These are phyloP conservation scores for Urocolius indicus DNA, from an alignment of 2,113 vertebrate species.

Conservation along the genomic window DNA sequence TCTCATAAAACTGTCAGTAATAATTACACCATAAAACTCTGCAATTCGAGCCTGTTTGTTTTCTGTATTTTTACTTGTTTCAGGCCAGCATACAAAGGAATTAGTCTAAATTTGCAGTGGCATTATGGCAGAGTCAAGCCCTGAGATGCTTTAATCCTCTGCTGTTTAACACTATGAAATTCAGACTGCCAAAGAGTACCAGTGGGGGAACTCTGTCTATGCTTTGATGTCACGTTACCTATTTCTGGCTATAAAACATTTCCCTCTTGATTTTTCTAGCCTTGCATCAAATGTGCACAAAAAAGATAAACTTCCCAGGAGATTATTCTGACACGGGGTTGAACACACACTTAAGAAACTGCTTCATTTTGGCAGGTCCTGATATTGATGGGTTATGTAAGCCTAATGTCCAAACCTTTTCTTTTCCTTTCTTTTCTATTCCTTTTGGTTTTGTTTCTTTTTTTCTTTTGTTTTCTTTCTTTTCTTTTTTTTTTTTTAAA, in stretches of 20 bases:
- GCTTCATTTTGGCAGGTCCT: conserved; percentile 59
- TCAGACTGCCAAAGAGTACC: conserved; percentile 72
- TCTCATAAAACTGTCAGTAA: neutral
- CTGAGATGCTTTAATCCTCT: conserved; percentile 62
- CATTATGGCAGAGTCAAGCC: conserved; percentile 46
- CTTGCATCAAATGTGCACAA: conserved; percentile 33
- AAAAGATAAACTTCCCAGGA: conserved; percentile 64
- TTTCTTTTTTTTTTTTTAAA: neutral
- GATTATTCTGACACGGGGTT: neutral
- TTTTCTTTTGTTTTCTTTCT: neutral
- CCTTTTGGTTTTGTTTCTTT: neutral
- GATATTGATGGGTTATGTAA: conserved; percentile 54
- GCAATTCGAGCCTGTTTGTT: neutral
- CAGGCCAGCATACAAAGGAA: conserved; percentile 23
- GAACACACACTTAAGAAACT: conserved; percentile 25
- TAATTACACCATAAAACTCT: neutral
- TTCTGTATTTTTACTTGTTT: neutral
- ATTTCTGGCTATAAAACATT: conserved; percentile 67
- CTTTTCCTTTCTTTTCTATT: neutral
- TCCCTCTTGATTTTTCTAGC: conserved; percentile 50
- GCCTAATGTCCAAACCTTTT: conserved; percentile 60
- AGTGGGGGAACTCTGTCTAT: conserved; percentile 54
- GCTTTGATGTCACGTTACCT: conserved; percentile 73
- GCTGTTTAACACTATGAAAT: conserved; percentile 62
- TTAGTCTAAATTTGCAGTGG: conserved; percentile 33